Percentiles rank a stretch among this genome's conserved stretches.
Conservation (phyloP, 1,140 invertebrate genomes). For the Pseudomyrmex sp. region DNA sequence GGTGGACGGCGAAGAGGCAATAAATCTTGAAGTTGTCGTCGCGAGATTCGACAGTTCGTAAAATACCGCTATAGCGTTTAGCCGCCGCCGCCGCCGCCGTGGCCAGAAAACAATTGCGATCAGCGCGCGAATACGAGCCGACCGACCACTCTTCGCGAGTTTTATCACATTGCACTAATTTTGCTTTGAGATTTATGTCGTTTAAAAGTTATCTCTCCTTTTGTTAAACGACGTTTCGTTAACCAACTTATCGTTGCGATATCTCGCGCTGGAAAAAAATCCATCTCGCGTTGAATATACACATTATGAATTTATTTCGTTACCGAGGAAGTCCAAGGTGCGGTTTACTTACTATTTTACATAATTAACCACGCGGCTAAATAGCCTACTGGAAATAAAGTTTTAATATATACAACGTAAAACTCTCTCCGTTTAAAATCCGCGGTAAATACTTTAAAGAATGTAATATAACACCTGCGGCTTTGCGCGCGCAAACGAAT, state of each 20-base stretch:
- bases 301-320: too few relatives aligned
- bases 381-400: too few relatives aligned
- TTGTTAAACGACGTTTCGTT: background rate
- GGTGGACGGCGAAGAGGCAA: slow-evolving; percentile 50
- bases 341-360: too few relatives aligned
- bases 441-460: too few relatives aligned
- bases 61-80: slow-evolving; percentile 54
- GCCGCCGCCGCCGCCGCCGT: background rate
- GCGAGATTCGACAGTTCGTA: slow-evolving; percentile 55
- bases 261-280: too few relatives aligned
- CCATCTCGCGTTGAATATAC: too few relatives aligned
- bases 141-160: background rate
- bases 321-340: too few relatives aligned
- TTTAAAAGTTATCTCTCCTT: background rate
- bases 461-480: background rate
- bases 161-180: background rate
- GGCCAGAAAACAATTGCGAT: slow-evolving; percentile 46
- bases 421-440: too few relatives aligned
- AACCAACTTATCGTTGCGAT: background rate
- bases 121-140: slow-evolving; percentile 7
- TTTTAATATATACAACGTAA: too few relatives aligned
- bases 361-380: too few relatives aligned
- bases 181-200: background rate
- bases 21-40: slow-evolving; percentile 70
- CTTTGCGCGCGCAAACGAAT: background rate